phyloP scores from a whole-genome alignment of 2,888 invertebrate species.

The Torymus texanus region DNA sequence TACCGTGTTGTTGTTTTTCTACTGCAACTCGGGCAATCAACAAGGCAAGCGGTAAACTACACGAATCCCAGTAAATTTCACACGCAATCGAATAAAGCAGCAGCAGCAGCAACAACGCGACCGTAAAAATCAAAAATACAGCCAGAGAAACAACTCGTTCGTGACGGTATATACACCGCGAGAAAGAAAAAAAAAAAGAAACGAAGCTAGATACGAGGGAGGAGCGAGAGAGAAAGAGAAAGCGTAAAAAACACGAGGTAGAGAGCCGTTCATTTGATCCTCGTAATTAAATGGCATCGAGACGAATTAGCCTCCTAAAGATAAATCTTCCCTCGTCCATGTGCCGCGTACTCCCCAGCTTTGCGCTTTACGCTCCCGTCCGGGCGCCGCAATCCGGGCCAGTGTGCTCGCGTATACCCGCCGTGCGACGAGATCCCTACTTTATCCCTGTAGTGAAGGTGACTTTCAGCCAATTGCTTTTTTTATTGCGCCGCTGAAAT shows the following conservation, averaged over 20 bases:
- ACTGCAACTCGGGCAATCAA: too few species aligned
- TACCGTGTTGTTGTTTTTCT: too few species aligned
- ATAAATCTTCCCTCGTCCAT: constrained; percentile 47
- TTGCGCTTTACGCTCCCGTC: constrained; percentile 36
- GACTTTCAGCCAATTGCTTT: constrained; percentile 53
- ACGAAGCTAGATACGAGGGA: too few species aligned
- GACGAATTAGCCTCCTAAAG: constrained; percentile 53
- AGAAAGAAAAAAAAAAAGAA: neutral
- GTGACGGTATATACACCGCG: neutral
- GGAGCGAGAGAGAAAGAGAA: too few species aligned
- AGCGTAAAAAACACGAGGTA: too few species aligned
- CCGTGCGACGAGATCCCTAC: constrained; percentile 51
- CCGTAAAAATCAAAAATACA: constrained; percentile 32
- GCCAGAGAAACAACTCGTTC: neutral
- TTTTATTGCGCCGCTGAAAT: constrained; percentile 38
- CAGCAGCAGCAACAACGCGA: neutral
- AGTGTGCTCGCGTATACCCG: neutral
- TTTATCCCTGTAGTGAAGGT: constrained; percentile 59
- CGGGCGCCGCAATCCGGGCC: constrained; percentile 20
- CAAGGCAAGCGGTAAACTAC: neutral
- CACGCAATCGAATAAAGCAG: constrained; percentile 21
- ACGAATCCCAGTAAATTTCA: constrained; percentile 7
- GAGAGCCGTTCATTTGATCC: constrained; percentile 40
- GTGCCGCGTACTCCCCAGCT: neutral
- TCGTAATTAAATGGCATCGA: constrained; percentile 55